Base-by-base conservation (phyloP, 1,140 invertebrate species). In the Wasmannia auropunctata region DNA sequence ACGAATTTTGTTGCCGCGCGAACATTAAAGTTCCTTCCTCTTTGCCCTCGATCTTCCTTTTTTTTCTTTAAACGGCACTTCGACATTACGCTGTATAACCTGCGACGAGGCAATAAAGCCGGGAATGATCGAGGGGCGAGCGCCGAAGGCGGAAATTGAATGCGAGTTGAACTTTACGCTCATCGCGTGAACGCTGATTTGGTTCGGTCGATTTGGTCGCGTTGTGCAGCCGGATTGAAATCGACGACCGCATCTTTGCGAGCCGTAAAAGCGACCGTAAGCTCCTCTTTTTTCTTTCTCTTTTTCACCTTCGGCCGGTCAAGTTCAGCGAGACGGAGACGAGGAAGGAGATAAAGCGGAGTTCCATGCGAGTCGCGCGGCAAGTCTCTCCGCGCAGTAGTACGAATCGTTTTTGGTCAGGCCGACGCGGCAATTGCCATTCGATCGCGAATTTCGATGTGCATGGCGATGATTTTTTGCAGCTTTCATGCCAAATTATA, bases 61-160 rank as follows among this genome's bases (percentile, higher is more conserved):
- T 65, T 19, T 19, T 79, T 80, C 69, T 54, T 16, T 34, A 40
- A 80, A 16, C 76, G 14, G 62, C 76, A 40, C 34, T 37, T 80
- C 46, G 77, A 80, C 63, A 69, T 80, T 16, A 16, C 31, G 49
- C 49, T 16, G 77, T 80, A 84, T 74, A 84, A 85, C 60, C 46
- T 16, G 58, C 34, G 84, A 70, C 63, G 85, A 88, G 88, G 90
- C 62, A 77, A 86, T 91, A 91, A 92, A 91, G 85, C 86, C 76
- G 86, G 88, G 77, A 90, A 90, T 86, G 76, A 87, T 79, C 84
- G 74, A 62, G 58, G 74, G 86, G 62, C 67, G 87, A 87, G 83
- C 60, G 46, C 34, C 34, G 83, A 65, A 87, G 80, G 49, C 88
- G 89, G 91, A 91, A 92, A 92, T 91, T 91, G 88, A 89, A 90